Conservation (phyloP, 1,140 invertebrate species). For the Amyelois transitella region DNA sequence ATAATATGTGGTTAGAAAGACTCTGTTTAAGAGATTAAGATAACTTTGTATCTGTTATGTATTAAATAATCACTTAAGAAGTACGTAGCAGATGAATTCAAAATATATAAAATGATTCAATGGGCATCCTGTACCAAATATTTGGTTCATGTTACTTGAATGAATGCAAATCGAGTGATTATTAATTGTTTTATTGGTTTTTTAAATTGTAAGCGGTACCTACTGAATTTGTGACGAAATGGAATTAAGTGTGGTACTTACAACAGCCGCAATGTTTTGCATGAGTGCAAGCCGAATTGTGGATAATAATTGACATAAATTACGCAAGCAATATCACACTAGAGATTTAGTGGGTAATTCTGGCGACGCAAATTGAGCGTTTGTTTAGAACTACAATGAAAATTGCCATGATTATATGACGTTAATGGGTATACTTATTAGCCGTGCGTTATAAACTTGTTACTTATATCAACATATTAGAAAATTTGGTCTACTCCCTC, state of each 20-base stretch:
- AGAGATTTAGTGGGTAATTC: background rate
- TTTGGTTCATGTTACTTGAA: background rate
- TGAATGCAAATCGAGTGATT: conserved; percentile 5
- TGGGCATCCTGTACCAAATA: background rate
- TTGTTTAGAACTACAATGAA: background rate
- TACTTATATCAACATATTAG: no score
- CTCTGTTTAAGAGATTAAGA: no score
- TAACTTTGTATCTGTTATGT: no score
- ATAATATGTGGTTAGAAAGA: no score
- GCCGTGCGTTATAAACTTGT: no score
- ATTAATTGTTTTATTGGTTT: background rate
- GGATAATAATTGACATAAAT: conserved; percentile 23
- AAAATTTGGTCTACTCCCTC: no score
- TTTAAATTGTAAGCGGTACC: background rate
- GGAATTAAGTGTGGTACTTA: conserved; percentile 33
- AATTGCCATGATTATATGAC: no score
- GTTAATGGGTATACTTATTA: no score
- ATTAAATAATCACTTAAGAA: no score
- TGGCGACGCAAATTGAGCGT: background rate
- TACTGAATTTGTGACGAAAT: conserved; percentile 4
- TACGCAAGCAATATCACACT: background rate
- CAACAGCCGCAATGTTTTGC: conserved; percentile 41
- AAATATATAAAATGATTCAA: background rate
- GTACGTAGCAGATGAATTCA: no score
- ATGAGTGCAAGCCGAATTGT: conserved; percentile 51